phyloP scores from a whole-genome alignment of 1,140 invertebrate species.

The Chelonus insularis region DNA sequence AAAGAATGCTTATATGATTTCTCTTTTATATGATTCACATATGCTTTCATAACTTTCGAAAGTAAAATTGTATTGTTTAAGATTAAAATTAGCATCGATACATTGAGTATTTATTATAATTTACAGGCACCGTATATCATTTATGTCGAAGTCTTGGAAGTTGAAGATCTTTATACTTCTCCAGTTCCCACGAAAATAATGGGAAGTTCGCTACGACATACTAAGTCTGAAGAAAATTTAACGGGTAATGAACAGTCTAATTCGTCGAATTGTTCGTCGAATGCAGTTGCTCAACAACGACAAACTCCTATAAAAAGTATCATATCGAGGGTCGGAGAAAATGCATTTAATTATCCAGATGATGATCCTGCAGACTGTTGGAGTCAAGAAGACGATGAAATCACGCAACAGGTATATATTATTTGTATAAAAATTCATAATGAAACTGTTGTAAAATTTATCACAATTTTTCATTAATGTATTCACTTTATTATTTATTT shows the following conservation, averaged over 20 bases:
- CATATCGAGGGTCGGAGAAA: conserved; percentile 43
- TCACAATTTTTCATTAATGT: too few species aligned
- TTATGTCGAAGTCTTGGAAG: conserved; percentile 95
- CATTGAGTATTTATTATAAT: conserved; percentile 9
- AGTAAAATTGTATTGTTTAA: neutral
- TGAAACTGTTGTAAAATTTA: too few species aligned
- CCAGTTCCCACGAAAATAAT: conserved; percentile 79
- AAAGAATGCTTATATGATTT: conserved; percentile 3
- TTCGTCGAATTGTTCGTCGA: conserved; percentile 41
- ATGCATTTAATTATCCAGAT: conserved; percentile 56
- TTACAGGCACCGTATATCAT: conserved; percentile 93
- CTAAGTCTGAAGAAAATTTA: conserved; percentile 92
- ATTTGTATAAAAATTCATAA: too few species aligned
- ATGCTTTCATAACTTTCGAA: conserved; percentile 13
- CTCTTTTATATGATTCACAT: neutral
- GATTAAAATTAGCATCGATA: neutral
- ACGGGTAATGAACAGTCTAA: conserved; percentile 58
- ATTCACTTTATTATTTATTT: too few species aligned
- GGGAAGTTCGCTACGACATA: conserved; percentile 80
- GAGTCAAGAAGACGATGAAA: conserved; percentile 96
- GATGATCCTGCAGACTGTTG: conserved; percentile 76
- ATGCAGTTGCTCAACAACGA: conserved; percentile 41
- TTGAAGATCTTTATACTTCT: conserved; percentile 81
- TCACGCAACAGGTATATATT: conserved; percentile 70
- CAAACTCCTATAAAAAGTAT: conserved; percentile 51